Conservation (phyloP, 2,113 vertebrate genomes). For the Narcine bancroftii region DNA sequence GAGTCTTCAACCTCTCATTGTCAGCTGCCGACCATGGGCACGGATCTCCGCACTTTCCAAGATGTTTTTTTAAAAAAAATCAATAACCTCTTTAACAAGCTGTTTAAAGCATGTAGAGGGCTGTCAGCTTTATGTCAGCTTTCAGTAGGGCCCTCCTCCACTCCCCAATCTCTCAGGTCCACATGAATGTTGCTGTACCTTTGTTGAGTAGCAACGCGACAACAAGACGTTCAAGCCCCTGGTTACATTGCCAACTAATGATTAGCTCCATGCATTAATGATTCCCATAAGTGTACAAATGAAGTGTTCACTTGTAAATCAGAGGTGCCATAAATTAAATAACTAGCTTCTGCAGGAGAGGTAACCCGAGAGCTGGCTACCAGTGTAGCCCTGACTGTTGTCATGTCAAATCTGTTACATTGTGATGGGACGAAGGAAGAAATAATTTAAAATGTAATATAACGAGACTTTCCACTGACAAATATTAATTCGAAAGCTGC, state of each 20-base stretch:
- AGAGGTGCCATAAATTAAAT: background rate
- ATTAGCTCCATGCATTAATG: background rate
- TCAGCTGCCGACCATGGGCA: too few relatives aligned
- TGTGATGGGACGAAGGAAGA: background rate
- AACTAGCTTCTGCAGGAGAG: background rate
- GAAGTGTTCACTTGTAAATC: background rate
- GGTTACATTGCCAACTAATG: background rate
- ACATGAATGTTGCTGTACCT: too few relatives aligned
- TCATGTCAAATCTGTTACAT: background rate
- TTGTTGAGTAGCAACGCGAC: background rate
- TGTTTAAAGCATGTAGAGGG: too few relatives aligned
- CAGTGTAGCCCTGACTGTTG: background rate
- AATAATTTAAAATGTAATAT: background rate
- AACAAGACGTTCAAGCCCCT: background rate
- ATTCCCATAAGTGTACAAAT: background rate
- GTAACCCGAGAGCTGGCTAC: background rate
- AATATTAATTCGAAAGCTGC: background rate
- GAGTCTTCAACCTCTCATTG: too few relatives aligned
- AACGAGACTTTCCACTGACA: background rate
- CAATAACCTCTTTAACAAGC: too few relatives aligned
- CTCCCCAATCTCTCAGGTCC: too few relatives aligned
- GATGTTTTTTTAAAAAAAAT: too few relatives aligned
- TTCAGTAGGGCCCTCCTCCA: too few relatives aligned
- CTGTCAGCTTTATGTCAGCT: too few relatives aligned
- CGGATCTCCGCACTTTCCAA: too few relatives aligned